Evolutionary conservation across 2,888 invertebrate genomes (phyloP).

Genomic region (Ophioninae sp.): DNA sequence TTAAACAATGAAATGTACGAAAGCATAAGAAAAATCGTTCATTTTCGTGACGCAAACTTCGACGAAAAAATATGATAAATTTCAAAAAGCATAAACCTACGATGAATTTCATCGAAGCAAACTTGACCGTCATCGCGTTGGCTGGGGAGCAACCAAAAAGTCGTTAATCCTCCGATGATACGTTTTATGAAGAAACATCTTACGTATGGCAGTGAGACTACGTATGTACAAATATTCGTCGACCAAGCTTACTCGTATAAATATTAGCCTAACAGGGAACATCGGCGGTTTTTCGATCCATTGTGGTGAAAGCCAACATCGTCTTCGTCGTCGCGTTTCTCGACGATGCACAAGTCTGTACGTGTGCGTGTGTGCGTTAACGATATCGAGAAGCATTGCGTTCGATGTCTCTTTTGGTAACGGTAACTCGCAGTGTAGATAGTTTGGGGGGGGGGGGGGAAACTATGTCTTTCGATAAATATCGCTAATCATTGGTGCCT

Average conservation of each 20-base stretch:
- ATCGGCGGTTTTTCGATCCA: slow-evolving; percentile 1
- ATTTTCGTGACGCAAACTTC: no score
- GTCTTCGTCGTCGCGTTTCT: slow-evolving; percentile 33
- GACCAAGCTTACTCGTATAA: slow-evolving; percentile 57
- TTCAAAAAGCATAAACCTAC: no score
- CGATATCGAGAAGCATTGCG: slow-evolving; percentile 35
- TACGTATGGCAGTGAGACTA: slow-evolving; percentile 63
- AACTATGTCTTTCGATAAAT: slow-evolving; percentile 5
- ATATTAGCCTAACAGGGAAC: slow-evolving; percentile 48
- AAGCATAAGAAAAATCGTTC: no score
- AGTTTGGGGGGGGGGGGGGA: background rate
- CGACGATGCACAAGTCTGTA: slow-evolving; percentile 35
- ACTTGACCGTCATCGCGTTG: background rate
- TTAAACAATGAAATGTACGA: no score
- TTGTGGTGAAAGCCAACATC: slow-evolving; percentile 13
- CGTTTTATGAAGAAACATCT: slow-evolving; percentile 61
- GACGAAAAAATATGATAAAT: no score
- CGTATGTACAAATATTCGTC: slow-evolving; percentile 53
- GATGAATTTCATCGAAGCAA: no score
- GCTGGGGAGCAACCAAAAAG: background rate
- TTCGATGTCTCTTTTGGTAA: slow-evolving; percentile 48
- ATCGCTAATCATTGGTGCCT: slow-evolving; percentile 26
- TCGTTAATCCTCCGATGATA: slow-evolving; percentile 19
- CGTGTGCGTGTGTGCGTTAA: slow-evolving; percentile 49
- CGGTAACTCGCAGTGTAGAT: slow-evolving; percentile 37